Base-by-base conservation (phyloP, 2,888 invertebrate genomes). In the Allygus modestus region DNA sequence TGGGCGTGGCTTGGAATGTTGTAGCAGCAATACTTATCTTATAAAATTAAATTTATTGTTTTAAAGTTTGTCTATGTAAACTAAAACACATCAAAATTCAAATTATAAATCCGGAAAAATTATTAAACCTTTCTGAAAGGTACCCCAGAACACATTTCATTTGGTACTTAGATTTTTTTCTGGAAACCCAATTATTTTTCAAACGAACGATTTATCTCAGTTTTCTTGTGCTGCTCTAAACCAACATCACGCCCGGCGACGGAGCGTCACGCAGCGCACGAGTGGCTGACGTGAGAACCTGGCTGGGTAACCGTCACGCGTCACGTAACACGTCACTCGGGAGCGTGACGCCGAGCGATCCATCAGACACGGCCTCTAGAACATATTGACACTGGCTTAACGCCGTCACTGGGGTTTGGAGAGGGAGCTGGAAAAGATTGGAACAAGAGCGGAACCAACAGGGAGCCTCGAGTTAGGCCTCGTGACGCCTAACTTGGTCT, bases 231-330 rank as follows among this genome's bases (percentile, higher is more conserved):
- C 69, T 7, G 23, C 37, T 37, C 46, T 41, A 73, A 73, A 73
- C 73, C 73, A 73, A 73, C 73, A 20, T 41, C 41, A 73, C 41
- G 73, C 65, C 17, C 23, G 54, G 2, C n/a, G 51, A 51, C 54
- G 1, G 23, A 65, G 28, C 73, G 73, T 73, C 73, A 73, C 37
- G 73, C 15, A 37, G 4, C 73, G 73, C 41, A 41, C 73, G 73
- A 73, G n/a, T 73, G 73, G 20, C 17, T 41, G 37, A 37, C 73
- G 37, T 73, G 73, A 31, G 73, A 73, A 73, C 43, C 41, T 11
- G 28, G 11, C 26, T 11, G 31, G 37, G 69, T 31, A 7, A 61
- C 17, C 23, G 69, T 37, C 73, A 73, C 73, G 31, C 41, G 37
- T 73, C 73, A 43, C 41, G 73, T 9, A 0, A 69, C 31, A n/a